Evolutionary conservation across 2,888 invertebrate species (phyloP).

Genomic region (Hylaea fasciaria): DNA sequence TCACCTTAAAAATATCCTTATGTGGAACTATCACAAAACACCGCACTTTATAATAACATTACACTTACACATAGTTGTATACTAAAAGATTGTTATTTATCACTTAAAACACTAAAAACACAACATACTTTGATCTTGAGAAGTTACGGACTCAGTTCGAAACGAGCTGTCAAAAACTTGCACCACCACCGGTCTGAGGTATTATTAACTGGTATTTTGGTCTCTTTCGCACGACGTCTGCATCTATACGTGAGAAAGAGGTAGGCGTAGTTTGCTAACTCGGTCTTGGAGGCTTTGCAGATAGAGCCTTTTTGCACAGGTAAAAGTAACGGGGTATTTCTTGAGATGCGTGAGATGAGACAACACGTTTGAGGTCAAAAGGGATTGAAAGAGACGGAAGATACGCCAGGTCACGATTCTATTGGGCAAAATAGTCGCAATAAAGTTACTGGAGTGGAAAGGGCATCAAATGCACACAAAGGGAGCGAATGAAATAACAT

Average conservation of each 20-base stretch:
- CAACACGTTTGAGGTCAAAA: constrained; percentile 58
- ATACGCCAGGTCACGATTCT: constrained; percentile 68
- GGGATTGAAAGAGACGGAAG: constrained; percentile 59
- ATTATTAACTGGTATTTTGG: constrained; percentile 56
- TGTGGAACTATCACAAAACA: constrained; percentile 21
- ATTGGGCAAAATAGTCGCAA: constrained; percentile 48
- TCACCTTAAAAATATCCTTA: constrained; percentile 37
- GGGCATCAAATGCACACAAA: constrained; percentile 12
- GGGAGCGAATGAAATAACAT: neutral
- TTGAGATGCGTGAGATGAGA: constrained; percentile 81
- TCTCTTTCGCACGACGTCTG: constrained; percentile 46
- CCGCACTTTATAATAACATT: constrained; percentile 35
- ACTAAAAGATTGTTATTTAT: constrained; percentile 44
- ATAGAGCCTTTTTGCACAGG: constrained; percentile 83
- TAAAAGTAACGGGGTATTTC: constrained; percentile 85
- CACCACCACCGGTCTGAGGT: constrained; percentile 75
- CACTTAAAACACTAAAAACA: constrained; percentile 56
- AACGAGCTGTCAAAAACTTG: constrained; percentile 83
- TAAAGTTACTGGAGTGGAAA: constrained; percentile 46
- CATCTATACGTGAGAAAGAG: constrained; percentile 49
- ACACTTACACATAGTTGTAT: constrained; percentile 47
- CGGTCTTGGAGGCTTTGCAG: constrained; percentile 58
- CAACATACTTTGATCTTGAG: constrained; percentile 61
- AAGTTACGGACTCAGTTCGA: constrained; percentile 68
- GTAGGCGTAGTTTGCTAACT: constrained; percentile 36